Percentiles rank a stretch among this genome's conserved stretches.
These are phyloP conservation scores for Gisinianus flammeolus DNA, from an alignment of 2,888 invertebrate genomes.

Conservation along the genomic window DNA sequence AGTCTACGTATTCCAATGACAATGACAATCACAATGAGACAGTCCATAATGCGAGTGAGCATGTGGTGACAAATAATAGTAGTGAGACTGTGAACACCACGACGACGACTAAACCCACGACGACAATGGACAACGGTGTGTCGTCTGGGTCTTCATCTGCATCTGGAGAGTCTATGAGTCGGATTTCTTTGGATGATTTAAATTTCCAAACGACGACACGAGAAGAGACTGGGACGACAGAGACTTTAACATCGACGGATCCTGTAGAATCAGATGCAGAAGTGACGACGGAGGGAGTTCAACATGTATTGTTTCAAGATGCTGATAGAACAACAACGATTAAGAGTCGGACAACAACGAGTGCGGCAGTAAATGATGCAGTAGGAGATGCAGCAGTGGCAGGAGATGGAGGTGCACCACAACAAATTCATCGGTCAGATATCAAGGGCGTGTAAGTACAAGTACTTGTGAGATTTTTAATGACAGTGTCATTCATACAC, in stretches of 20 bases:
- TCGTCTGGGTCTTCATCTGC: too few species aligned
- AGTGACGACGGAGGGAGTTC: conserved; percentile 53
- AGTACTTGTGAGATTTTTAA: too few species aligned
- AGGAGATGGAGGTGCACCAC: conserved; percentile 13
- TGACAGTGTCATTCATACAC: too few species aligned
- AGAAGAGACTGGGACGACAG: not conserved
- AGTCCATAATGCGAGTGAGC: too few species aligned
- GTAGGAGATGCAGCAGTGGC: conserved; percentile 12
- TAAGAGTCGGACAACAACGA: conserved; percentile 27
- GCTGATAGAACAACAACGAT: conserved; percentile 39
- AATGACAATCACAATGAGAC: not conserved
- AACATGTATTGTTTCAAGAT: conserved; percentile 37
- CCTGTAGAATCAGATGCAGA: conserved; percentile 50
- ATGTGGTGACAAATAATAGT: too few species aligned
- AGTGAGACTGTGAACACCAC: not conserved
- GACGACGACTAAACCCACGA: not conserved
- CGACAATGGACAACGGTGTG: not conserved
- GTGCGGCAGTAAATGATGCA: not conserved
- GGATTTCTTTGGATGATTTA: not conserved
- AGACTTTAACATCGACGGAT: not conserved
- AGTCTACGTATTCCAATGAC: not conserved
- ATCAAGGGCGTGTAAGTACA: conserved; percentile 44
- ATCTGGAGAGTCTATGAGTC: not conserved
- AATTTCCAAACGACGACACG: conserved; percentile 46
- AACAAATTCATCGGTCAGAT: conserved; percentile 36